Base-by-base conservation (phyloP, 2,113 vertebrate genomes). In the Hippopotamus amphibius region DNA sequence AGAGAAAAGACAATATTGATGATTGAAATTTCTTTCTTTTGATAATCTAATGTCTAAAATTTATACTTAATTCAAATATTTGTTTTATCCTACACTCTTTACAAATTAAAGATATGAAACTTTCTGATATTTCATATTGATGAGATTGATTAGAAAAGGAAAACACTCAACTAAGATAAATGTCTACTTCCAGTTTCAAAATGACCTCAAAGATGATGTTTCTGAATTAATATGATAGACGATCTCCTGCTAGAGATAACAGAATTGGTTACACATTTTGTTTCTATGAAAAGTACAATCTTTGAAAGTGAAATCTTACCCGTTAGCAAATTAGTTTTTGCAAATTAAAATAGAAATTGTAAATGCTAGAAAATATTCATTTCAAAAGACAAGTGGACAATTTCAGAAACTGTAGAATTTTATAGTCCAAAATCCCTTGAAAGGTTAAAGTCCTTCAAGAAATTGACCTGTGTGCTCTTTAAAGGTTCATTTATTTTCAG, bases 131-230 rank as follows among this genome's bases (percentile, higher is more conserved):
- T 61, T 71, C 2, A 66, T 82, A 87, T 33, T 57, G 84, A 61
- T n/a, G 30, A 91, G 15, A 85, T 76, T 68, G n/a, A 83, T 59
- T 77, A 74, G 5, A 96, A 77, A 17, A 7, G 8, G 41, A 71
- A 79, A 53, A 65, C 30, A 66, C 43, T 94, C 26, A 90, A 53
- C 50, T 72, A 87, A 92, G 81, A 71, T 89, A 84, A 95, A 37
- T 65, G 3, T 88, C 22, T 68, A 61, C 13, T 66, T 95, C 43
- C 1, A 19, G 63, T 1, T 84, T 46, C 37, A 81, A 65, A 92
- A 80, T 81, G 33, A 50, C 37, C 50, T 93, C 46, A 91, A 68
- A 71, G 43, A 57, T 71, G 83, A 59, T 68, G 79, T 30, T 63
- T 80, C 59, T 7, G 11, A 85, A 37, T 90, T 24, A 82, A 19